Base-by-base conservation (phyloP, 1,140 invertebrate genomes). In the Harpegnathos saltator region DNA sequence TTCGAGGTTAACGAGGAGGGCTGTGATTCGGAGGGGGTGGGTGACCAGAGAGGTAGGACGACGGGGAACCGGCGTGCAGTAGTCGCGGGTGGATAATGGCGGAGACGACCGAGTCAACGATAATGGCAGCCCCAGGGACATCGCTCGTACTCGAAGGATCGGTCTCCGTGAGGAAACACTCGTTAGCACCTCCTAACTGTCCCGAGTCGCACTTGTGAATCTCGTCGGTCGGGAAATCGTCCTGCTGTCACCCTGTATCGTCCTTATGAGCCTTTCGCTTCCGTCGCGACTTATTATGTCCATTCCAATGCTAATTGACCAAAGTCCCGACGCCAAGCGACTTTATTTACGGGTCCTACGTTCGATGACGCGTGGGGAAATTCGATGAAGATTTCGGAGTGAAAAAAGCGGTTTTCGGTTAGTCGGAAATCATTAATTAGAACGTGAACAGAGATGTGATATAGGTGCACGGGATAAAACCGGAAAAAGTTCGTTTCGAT, bases 61-160 rank as follows among this genome's bases (percentile, higher is more conserved):
- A 26, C 33, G 50, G 65, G 50, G 54, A 19, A 7, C 77, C 63
- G 62, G 80, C 69, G 73, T 90, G 85, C 50, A 19, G 77, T 86
- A 85, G 80, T 81, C 72, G 14, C 17, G 58, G 66, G 62, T 78
- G 52, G 89, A 90, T 90, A 91, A 91, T 90, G 90, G 90, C 87
- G 85, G 85, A 77, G 83, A 84, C 84, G 83, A 86, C 82, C 63
- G 74, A 85, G 84, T 80, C 84, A 85, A 68, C 83, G 85, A 85
- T 93, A 93, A 93, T 92, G 91, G 91, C 90, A 90, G 89, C 92
- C 92, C 92, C 69, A 91, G 92, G 92, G 85, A 89, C 85, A 71
- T 71, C 63, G 75, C 62, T 73, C 69, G 81, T 80, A 87, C 85
- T 88, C 78, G 82, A 84, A 89, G 84, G 84, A 86, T 84, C 78